phyloP scores from a whole-genome alignment of 2,113 vertebrate species.

The Rhinoderma darwinii region DNA sequence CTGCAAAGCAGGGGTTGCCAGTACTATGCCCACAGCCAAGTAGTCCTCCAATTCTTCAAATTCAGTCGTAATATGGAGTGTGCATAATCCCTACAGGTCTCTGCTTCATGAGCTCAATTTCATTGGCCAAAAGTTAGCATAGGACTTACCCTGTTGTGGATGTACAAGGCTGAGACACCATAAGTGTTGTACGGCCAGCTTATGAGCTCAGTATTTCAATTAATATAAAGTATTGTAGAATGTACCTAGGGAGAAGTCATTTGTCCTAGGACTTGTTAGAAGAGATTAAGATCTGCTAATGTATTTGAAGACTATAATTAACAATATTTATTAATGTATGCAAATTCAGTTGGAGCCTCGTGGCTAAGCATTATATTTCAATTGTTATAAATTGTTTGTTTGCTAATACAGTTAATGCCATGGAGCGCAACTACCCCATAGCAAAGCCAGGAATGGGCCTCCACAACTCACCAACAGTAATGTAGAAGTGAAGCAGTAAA shows the following conservation, averaged over 20 bases:
- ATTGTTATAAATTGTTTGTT: background rate
- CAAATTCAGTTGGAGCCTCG: background rate
- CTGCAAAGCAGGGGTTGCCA: too few species aligned
- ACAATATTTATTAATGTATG: background rate
- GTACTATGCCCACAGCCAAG: too few species aligned
- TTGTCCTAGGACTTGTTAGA: background rate
- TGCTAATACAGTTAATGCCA: background rate
- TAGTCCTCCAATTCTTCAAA: too few species aligned
- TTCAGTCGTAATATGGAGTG: too few species aligned
- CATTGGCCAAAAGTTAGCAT: background rate
- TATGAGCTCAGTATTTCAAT: background rate
- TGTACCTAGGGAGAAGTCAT: background rate
- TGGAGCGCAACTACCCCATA: background rate
- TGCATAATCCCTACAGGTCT: too few species aligned
- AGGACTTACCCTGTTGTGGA: too few species aligned
- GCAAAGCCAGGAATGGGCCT: background rate
- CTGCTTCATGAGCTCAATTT: background rate
- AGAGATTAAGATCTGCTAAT: background rate
- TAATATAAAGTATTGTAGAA: background rate
- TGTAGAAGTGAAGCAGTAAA: background rate
- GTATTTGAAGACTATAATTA: background rate
- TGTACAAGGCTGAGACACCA: background rate
- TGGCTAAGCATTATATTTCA: background rate
- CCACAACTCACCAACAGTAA: background rate
- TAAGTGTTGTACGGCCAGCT: background rate